These are phyloP conservation scores for Osedax frankpressi DNA, from an alignment of 2,888 invertebrate genomes.

Conservation along the genomic window DNA sequence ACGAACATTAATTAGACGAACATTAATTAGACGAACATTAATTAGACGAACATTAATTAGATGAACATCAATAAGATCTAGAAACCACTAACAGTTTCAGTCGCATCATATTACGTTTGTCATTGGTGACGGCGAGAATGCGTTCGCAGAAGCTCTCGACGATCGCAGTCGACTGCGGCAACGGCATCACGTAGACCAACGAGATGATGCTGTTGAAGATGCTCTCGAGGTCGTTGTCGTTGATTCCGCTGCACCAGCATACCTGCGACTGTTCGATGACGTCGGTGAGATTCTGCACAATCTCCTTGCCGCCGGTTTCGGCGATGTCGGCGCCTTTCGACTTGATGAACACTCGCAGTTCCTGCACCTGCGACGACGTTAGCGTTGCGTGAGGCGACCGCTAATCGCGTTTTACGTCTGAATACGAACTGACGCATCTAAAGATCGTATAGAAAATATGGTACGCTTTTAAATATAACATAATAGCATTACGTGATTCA, in stretches of 20 bases:
- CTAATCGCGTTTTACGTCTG: no score
- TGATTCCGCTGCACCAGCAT: conserved; percentile 58
- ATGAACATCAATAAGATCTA: no score
- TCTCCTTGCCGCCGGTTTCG: conserved; percentile 73
- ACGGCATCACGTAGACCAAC: conserved; percentile 72
- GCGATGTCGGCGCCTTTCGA: conserved; percentile 85
- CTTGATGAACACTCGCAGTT: conserved; percentile 77
- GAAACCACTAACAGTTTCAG: conserved; percentile 70
- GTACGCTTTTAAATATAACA: no score
- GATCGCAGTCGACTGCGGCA: conserved; percentile 73
- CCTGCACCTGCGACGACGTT: conserved; percentile 51
- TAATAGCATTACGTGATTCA: no score
- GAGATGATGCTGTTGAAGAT: conserved; percentile 91
- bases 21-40: no score
- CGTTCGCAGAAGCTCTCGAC: conserved; percentile 82
- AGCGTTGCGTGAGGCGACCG: no score
- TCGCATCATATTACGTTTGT: conserved; percentile 51
- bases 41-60: no score
- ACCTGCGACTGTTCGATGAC: conserved; percentile 85
- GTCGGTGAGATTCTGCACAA: conserved; percentile 82
- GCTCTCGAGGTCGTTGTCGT: conserved; percentile 65
- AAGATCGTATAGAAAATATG: no score
- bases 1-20: no score
- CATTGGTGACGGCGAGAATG: conserved; percentile 60
- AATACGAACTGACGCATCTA: no score